A percentile compares a stretch with the other conserved stretches of the same genome.
Evolutionary conservation across 2,888 invertebrate species (phyloP).

Genomic region (Phanerotoma sp.): DNA sequence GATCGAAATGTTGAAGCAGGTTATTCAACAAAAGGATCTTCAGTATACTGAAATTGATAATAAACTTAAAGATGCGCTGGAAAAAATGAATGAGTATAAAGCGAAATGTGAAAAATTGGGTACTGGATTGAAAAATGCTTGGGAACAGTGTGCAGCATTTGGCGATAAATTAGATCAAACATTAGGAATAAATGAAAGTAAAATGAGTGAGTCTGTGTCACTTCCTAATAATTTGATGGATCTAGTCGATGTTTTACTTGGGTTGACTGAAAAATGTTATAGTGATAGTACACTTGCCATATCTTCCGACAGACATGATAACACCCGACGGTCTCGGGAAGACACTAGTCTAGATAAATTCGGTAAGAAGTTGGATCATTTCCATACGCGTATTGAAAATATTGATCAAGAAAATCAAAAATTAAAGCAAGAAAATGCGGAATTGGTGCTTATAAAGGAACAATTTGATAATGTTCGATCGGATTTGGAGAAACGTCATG

Average conservation of each 20-base stretch:
- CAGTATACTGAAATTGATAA: conserved; percentile 36
- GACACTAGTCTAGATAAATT: conserved; percentile 39
- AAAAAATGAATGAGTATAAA: conserved; percentile 39
- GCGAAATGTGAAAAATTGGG: conserved; percentile 46
- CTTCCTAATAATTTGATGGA: conserved; percentile 24
- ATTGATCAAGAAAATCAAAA: conserved; percentile 37
- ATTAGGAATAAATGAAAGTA: conserved; percentile 28
- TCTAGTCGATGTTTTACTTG: conserved; percentile 3
- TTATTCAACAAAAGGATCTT: conserved; percentile 37
- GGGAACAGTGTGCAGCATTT: conserved; percentile 51
- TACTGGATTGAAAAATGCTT: conserved; percentile 47
- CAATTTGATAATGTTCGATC: conserved; percentile 57
- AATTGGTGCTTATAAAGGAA: conserved; percentile 32
- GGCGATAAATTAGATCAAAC: conserved; percentile 48
- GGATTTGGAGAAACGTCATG: conserved; percentile 68
- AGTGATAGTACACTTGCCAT: conserved; percentile 22
- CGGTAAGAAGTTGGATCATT: conserved; percentile 37
- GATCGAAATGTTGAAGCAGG: conserved; percentile 35
- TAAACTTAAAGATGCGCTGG: conserved; percentile 37
- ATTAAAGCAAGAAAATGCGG: conserved; percentile 34
- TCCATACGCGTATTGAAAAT: conserved; percentile 30
- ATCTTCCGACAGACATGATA: conserved; percentile 25
- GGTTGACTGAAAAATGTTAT: background rate
- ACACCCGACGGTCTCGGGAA: too few species aligned
- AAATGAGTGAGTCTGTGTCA: conserved; percentile 21